These are phyloP conservation scores for Tethya wilhelma DNA, from an alignment of 37 sponge, comb jelly and placozoan genomes.

Conservation along the genomic window DNA sequence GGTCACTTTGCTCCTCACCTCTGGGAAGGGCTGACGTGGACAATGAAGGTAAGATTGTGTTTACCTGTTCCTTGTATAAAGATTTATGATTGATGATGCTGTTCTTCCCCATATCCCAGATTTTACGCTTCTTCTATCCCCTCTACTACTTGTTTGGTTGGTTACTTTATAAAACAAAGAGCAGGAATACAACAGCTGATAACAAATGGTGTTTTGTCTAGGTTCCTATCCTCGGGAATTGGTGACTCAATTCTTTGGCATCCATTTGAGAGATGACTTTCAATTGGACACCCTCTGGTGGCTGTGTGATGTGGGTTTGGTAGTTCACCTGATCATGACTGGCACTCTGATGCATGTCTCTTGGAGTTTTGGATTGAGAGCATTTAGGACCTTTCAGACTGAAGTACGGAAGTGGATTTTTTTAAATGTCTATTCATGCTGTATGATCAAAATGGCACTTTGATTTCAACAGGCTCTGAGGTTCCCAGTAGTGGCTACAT, in stretches of 20 bases:
- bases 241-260: too few species aligned
- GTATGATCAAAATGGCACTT: too few species aligned
- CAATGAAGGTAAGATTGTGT: constrained; percentile 33
- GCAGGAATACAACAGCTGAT: too few species aligned
- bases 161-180: too few species aligned
- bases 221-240: too few species aligned
- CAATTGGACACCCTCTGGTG: constrained; percentile 18
- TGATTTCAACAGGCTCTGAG: constrained; percentile 30
- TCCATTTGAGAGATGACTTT: too few species aligned
- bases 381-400: constrained; percentile 64
- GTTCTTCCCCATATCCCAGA: constrained; percentile 3
- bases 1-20: constrained; percentile 45
- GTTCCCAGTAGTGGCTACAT: constrained; percentile 73
- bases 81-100: not conserved
- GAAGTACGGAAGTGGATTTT: constrained; percentile 38
- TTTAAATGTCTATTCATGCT: not conserved
- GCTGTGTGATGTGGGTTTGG: constrained; percentile 31
- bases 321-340: constrained; percentile 23
- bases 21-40: constrained; percentile 29
- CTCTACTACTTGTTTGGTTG: constrained; percentile 31
- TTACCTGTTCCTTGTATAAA: not conserved
- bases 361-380: constrained; percentile 39
- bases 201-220: too few species aligned
- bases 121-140: constrained; percentile 12
- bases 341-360: constrained; percentile 25